Conservation (phyloP, 1,140 invertebrate species). For the Akabosia matsudoensis region DNA sequence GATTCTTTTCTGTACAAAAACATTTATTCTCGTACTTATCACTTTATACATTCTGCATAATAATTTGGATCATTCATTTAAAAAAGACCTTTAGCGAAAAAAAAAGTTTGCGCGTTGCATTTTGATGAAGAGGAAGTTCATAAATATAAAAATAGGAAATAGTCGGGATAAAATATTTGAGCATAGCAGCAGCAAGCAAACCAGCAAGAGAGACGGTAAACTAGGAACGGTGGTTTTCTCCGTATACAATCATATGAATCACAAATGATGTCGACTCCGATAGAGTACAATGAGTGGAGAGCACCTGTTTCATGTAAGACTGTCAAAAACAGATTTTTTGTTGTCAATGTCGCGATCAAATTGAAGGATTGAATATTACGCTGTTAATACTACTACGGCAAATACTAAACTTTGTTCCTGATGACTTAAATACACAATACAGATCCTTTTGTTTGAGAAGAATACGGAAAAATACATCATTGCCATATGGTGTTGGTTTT, state of each 20-base stretch:
- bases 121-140: conserved; percentile 9
- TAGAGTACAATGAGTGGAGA: not conserved
- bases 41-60: not conserved
- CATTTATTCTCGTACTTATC: not conserved
- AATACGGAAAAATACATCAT: not conserved
- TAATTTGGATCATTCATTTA: not conserved
- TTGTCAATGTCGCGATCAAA: conserved; percentile 12
- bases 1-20: not conserved
- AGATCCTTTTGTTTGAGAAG: conserved; percentile 11
- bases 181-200: not conserved
- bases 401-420: conserved; percentile 3
- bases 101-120: conserved; percentile 8
- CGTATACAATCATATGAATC: not conserved
- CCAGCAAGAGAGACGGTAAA: not conserved
- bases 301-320: conserved; percentile 21
- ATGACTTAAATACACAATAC: conserved; percentile 16
- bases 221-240: not conserved
- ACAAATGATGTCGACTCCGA: not conserved
- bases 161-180: too few species aligned
- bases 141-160: conserved; percentile 13
- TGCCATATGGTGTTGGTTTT: conserved; percentile 19
- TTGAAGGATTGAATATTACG: not conserved
- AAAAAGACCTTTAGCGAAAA: not conserved
- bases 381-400: not conserved
- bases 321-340: conserved; percentile 23